Conservation (phyloP, 2,888 invertebrate genomes). For the Adineta ricciae region DNA sequence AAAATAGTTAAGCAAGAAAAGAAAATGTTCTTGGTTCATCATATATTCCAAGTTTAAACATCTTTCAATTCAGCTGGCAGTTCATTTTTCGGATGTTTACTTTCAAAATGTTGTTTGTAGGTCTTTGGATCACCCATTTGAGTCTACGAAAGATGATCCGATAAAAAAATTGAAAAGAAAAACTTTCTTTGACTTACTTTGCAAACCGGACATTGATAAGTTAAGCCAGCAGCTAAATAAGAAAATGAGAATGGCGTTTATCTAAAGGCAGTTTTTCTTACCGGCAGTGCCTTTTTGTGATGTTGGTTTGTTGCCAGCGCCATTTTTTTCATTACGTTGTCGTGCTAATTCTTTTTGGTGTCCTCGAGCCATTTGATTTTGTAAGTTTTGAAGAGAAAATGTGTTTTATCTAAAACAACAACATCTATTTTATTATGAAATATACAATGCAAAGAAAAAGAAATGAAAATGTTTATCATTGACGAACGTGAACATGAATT, state of each 20-base stretch:
- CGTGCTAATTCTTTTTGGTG: not conserved
- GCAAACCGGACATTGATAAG: not conserved
- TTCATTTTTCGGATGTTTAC: constrained; percentile 90
- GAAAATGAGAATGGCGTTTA: not conserved
- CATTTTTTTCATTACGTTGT: not conserved
- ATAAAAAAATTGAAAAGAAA: not conserved
- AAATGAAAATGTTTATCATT: not conserved
- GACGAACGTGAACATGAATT: not conserved
- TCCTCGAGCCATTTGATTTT: not conserved
- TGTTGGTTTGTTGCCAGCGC: not conserved
- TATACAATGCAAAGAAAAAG: not conserved
- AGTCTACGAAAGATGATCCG: constrained; percentile 57
- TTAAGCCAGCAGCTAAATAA: not conserved
- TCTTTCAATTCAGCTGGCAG: constrained; percentile 63
- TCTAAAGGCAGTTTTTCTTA: not conserved
- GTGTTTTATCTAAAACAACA: not conserved
- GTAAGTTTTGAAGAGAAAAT: no score
- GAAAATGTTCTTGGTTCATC: no score
- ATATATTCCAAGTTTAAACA: not conserved
- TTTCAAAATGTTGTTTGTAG: constrained; percentile 97
- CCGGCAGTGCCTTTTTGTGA: not conserved
- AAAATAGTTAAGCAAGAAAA: not conserved
- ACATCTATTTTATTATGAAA: not conserved
- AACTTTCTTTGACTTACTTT: constrained; percentile 3
- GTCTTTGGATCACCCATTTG: constrained; percentile 99